Percentiles rank a stretch among this genome's conserved stretches.
Evolutionary conservation across 2,888 invertebrate genomes (phyloP).

Genomic region (Chaitophorus viminalis): DNA sequence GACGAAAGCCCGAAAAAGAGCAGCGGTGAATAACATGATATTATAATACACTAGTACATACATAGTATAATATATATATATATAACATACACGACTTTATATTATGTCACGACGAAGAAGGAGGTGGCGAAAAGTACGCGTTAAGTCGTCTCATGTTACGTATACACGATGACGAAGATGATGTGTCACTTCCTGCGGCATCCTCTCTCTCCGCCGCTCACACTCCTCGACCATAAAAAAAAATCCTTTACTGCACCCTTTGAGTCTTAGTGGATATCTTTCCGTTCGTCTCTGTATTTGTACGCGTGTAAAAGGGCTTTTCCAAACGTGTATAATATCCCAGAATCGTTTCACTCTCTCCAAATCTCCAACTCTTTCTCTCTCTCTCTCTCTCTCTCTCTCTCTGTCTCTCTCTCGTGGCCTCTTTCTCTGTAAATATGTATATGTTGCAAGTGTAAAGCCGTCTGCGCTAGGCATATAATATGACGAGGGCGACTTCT

Average conservation of each 20-base stretch:
- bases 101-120: neutral
- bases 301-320: neutral
- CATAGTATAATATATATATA: neutral
- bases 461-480: neutral
- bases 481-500: neutral
- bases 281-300: neutral
- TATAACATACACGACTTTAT: neutral
- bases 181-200: neutral
- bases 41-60: neutral
- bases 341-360: neutral
- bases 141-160: constrained; percentile 30
- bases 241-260: neutral
- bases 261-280: neutral
- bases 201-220: too few relatives aligned
- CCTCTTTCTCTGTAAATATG: neutral
- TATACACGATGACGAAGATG: neutral
- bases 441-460: neutral
- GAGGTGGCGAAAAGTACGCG: constrained; percentile 6
- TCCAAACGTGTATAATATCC: neutral
- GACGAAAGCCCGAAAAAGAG: neutral
- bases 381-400: neutral
- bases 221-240: neutral
- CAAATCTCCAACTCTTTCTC: too few relatives aligned
- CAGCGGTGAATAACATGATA: neutral
- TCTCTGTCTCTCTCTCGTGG: neutral